Evolutionary conservation across 2,113 vertebrate species (phyloP).

Genomic region (Aythya baeri): DNA sequence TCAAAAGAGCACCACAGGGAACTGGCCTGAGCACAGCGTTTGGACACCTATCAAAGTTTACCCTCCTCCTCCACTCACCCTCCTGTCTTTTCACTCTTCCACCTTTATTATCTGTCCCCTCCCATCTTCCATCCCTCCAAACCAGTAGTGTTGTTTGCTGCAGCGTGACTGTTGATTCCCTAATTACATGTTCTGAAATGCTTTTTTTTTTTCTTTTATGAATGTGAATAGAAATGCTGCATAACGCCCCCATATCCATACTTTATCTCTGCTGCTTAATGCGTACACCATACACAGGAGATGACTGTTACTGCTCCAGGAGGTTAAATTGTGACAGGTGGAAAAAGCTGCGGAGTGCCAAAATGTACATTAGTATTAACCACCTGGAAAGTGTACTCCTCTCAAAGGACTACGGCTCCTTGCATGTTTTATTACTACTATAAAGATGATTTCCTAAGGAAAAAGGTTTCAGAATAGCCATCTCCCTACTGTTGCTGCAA

Average conservation of each 20-base stretch:
- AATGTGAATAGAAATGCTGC: rapidly evolving
- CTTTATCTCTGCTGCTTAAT: not conserved
- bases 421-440: not conserved
- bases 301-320: not conserved
- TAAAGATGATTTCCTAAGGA: not conserved
- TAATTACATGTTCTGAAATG: not conserved
- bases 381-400: not conserved
- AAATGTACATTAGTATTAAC: not conserved
- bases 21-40: not conserved
- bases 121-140: not conserved
- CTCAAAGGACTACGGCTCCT: not conserved
- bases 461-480: not conserved
- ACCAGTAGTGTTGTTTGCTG: not conserved
- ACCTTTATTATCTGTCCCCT: not conserved
- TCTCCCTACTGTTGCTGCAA: not conserved
- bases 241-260: rapidly evolving
- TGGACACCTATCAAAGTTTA: not conserved
- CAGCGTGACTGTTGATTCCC: not conserved
- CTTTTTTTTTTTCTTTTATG: not conserved
- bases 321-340: not conserved
- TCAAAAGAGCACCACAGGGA: not conserved
- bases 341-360: not conserved
- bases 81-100: not conserved
- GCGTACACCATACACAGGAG: not conserved
- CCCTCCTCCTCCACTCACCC: no score